Percentiles rank a stretch among this genome's conserved stretches.
Evolutionary conservation across 2,797 vertebrate species (phyloP).

Genomic region (Sparus aurata): DNA sequence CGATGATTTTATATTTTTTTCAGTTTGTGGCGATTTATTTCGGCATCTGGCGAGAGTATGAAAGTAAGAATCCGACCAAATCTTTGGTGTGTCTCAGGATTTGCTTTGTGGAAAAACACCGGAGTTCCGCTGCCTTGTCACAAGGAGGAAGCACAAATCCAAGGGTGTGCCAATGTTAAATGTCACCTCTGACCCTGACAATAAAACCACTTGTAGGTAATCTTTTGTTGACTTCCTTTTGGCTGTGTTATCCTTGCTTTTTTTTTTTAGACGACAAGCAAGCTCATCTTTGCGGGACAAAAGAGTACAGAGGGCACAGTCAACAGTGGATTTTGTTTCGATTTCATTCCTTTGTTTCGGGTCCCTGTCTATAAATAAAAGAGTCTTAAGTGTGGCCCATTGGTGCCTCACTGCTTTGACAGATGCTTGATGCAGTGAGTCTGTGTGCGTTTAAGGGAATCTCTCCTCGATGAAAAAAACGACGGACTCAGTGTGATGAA

Average conservation of each 20-base stretch:
- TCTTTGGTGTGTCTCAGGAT: not conserved
- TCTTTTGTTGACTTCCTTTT: constrained; percentile 32
- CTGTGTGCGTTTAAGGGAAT: too few species aligned
- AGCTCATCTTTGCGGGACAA: constrained; percentile 49
- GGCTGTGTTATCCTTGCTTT: constrained; percentile 33
- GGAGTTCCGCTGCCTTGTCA: constrained; percentile 3
- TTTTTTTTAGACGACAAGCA: constrained; percentile 19
- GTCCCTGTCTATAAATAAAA: not conserved
- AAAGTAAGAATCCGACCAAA: not conserved
- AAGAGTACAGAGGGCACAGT: constrained; percentile 2
- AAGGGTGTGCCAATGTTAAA: not conserved
- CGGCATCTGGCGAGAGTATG: not conserved
- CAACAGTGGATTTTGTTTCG: not conserved
- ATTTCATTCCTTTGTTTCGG: not conserved
- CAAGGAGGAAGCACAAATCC: not conserved
- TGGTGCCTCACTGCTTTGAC: not conserved
- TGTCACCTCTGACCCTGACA: constrained; percentile 22
- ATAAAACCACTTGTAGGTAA: constrained; percentile 40
- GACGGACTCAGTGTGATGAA: too few species aligned
- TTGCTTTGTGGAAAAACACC: not conserved
- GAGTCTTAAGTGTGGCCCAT: not conserved
- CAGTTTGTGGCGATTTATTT: not conserved
- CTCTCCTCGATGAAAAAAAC: too few species aligned
- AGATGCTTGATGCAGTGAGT: not conserved
- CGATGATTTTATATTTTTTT: not conserved